Percentiles rank a stretch among this genome's conserved stretches.
phyloP scores from a whole-genome alignment of 2,113 vertebrate genomes.

The Sardina pilchardus region DNA sequence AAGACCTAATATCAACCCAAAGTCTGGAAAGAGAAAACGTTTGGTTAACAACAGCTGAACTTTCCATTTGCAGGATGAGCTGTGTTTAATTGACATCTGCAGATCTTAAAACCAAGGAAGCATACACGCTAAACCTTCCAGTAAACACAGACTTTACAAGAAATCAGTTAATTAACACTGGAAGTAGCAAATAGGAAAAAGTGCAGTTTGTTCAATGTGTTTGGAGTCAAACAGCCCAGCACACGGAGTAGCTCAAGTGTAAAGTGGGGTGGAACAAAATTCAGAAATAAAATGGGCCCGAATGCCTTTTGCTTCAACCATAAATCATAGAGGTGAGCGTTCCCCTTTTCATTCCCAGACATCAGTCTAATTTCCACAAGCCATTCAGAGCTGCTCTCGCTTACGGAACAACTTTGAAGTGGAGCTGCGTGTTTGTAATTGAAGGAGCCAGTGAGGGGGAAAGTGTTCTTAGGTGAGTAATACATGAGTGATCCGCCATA shows the following conservation, averaged over 20 bases:
- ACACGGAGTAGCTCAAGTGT: not conserved
- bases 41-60: not conserved
- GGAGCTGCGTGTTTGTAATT: slow-evolving; percentile 39
- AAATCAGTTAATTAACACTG: not conserved
- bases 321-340: slow-evolving; percentile 28
- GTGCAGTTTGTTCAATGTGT: not conserved
- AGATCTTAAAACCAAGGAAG: not conserved
- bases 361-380: slow-evolving; percentile 35
- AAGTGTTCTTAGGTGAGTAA: slow-evolving; percentile 42
- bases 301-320: slow-evolving; percentile 34
- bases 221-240: not conserved
- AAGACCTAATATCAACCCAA: too few species aligned
- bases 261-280: slow-evolving; percentile 25
- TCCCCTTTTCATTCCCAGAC: not conserved
- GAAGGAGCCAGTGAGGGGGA: slow-evolving; percentile 35
- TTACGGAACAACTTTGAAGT: slow-evolving; percentile 33
- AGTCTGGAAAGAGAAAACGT: not conserved
- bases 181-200: not conserved
- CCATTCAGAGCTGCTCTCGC: slow-evolving; percentile 23
- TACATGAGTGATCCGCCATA: not conserved
- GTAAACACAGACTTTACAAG: not conserved
- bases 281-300: slow-evolving; percentile 13
- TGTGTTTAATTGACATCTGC: not conserved
- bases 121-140: not conserved
- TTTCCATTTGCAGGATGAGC: not conserved